Conservation (phyloP, 2,888 invertebrate species). For the Pyrgus malvae region DNA sequence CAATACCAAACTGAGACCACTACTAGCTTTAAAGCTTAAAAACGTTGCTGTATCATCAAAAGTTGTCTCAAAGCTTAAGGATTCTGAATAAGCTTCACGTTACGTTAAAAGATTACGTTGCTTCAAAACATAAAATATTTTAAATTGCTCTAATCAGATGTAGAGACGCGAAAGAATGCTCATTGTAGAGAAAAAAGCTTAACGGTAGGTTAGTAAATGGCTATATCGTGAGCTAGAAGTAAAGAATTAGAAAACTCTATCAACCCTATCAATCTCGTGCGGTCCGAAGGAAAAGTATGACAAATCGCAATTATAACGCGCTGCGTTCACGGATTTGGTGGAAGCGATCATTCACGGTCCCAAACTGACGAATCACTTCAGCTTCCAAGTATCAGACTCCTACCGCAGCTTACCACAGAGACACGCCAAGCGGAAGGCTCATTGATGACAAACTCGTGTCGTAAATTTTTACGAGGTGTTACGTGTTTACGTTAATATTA, state of each 20-base stretch:
- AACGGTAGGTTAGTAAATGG: conserved; percentile 17
- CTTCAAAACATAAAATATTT: background rate
- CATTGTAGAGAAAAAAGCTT: background rate
- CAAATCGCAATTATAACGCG: conserved; percentile 56
- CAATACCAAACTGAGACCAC: too few relatives aligned
- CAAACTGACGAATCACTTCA: background rate
- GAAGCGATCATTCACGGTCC: conserved; percentile 11
- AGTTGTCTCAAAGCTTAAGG: background rate
- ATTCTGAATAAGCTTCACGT: background rate
- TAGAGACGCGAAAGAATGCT: conserved; percentile 8
- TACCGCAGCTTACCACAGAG: background rate
- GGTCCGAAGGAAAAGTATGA: conserved; percentile 61
- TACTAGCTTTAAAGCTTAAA: too few relatives aligned
- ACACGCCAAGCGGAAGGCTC: conserved; percentile 3
- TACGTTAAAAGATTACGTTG: background rate
- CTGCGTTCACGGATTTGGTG: conserved; percentile 27
- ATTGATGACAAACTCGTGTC: conserved; percentile 32
- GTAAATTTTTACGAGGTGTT: conserved; percentile 34
- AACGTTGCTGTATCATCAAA: too few relatives aligned
- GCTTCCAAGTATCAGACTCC: background rate
- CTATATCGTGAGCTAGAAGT: conserved; percentile 22
- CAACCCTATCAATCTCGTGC: conserved; percentile 41
- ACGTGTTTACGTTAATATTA: conserved; percentile 31
- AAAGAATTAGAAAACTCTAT: conserved; percentile 26
- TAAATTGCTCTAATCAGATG: conserved; percentile 12